Conservation (phyloP, 2,888 invertebrate genomes). For the Lasiommata megera region DNA sequence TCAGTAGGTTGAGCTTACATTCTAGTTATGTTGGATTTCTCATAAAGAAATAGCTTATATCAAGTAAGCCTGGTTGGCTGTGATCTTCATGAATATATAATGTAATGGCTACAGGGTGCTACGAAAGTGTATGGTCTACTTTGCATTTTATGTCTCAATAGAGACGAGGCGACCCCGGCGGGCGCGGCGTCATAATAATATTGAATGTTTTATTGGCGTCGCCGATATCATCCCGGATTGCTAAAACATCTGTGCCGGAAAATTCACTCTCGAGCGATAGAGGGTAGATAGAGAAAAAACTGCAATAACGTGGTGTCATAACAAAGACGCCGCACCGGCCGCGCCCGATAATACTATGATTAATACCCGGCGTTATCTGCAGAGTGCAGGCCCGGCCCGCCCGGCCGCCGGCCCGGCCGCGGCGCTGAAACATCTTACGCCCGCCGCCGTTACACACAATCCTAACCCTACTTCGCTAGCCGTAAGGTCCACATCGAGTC, state of each 20-base stretch:
- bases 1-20: too few species aligned
- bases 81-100: background rate
- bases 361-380: constrained; percentile 79
- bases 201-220: constrained; percentile 65
- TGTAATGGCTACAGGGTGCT: background rate
- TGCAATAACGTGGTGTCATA: constrained; percentile 80
- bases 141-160: constrained; percentile 39
- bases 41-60: too few species aligned
- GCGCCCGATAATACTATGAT: constrained; percentile 80
- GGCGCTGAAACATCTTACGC: constrained; percentile 35
- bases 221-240: constrained; percentile 52
- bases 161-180: constrained; percentile 29
- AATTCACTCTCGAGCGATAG: constrained; percentile 73
- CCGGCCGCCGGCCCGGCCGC: constrained; percentile 42
- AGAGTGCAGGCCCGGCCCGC: constrained; percentile 73
- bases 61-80: too few species aligned
- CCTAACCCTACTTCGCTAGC: constrained; percentile 24
- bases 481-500: constrained; percentile 36
- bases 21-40: too few species aligned
- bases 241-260: constrained; percentile 80
- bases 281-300: constrained; percentile 77
- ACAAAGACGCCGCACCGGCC: constrained; percentile 75
- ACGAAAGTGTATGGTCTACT: constrained; percentile 5
- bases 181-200: constrained; percentile 52
- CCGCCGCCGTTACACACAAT: background rate